Conservation (phyloP, 2,888 invertebrate species). For the Xestia xanthographa region DNA sequence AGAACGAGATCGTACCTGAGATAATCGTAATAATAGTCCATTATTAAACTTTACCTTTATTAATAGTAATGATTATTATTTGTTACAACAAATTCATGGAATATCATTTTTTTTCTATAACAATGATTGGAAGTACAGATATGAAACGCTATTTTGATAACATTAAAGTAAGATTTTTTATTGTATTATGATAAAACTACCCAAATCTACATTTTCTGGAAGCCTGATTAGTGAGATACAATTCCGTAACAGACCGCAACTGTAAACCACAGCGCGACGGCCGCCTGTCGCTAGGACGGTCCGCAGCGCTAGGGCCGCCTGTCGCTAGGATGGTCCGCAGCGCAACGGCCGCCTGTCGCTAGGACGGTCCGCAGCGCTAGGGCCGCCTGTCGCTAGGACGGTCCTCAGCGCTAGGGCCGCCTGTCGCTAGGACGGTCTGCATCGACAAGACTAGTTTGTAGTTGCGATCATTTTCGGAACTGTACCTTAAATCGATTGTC, state of each 20-base stretch:
- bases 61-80: not conserved
- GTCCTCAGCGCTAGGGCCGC: too few species aligned
- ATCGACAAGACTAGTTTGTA: not conserved
- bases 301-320: not conserved
- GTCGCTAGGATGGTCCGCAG: too few species aligned
- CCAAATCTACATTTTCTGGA: not conserved
- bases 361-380: not conserved
- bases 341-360: too few species aligned
- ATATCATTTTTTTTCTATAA: not conserved
- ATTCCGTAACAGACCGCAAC: not conserved
- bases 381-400: too few species aligned
- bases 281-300: too few species aligned
- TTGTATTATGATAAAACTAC: not conserved
- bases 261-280: not conserved
- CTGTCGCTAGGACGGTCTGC: too few species aligned
- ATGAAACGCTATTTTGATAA: not conserved
- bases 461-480: not conserved
- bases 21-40: not conserved
- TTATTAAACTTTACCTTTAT: slow-evolving; percentile 14
- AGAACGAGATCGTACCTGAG: slow-evolving; percentile 16
- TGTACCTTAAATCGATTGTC: not conserved
- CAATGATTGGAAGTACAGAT: too few species aligned
- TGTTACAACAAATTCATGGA: not conserved
- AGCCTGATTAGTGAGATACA: not conserved
- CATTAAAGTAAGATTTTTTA: not conserved